Evolutionary conservation across 2,888 invertebrate genomes (phyloP), one percentile per base, ranked within the genome.

Genomic region (Andrena marginata): DNA sequence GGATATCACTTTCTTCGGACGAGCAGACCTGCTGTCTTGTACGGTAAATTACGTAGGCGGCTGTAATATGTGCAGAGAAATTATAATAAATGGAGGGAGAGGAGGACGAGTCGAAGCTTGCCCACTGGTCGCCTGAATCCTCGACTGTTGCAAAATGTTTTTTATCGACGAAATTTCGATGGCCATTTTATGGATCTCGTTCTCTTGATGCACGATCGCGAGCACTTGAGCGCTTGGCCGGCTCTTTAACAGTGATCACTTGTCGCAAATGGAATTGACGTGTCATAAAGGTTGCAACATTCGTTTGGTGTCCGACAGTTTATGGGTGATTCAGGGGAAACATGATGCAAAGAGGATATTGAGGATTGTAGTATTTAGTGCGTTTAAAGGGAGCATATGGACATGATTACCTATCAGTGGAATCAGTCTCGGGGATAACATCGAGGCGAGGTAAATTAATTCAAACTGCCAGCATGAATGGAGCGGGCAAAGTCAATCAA

Each of bases 381-480:
- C 4, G 26, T 5, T 59, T 42, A 10, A 8, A 29, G n/a, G 3
- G 49, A 67, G 23, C 54, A 63, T 59, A 77, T 59, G 70, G 33
- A 5, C n/a, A 6, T 1, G 29, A 13, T 33, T 60, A 49, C 8
- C 31, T 56, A 71, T 69, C 69, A 16, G 26, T 13, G 42, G 54
- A 70, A 51, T 71, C 62, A 56, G 56, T 65, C 59, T 7, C 5
- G 42, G 49, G 59, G 33, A 59, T 64, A 69, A 59, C 35, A 59
- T 26, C 31, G n/a, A 60, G 71, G 49, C 42, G 71, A 60, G 77
- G 35, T 72, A 42, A 78, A 82, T 85, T 83, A 87, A 87, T 85
- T 76, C 68, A 62, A 85, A 67, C 72, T 73, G 81, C 64, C 77
- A 60, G 73, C 74, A 80, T 76, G 87, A 85, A 86, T 78, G 87